These are phyloP conservation scores for Sprattus sprattus DNA, from an alignment of 2,113 vertebrate species.

Conservation along the genomic window DNA sequence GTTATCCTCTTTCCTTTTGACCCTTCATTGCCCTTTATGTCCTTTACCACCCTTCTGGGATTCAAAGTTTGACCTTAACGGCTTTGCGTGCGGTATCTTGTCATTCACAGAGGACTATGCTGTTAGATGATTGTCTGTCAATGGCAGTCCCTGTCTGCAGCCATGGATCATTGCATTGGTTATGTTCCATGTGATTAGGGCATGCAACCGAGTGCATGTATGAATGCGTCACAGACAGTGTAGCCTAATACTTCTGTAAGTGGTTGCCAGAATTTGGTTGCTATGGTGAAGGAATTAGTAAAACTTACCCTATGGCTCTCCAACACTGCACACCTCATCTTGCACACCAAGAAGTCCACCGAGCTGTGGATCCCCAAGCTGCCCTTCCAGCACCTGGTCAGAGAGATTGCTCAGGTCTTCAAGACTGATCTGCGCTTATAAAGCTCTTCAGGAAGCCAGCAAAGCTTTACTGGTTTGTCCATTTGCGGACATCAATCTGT, in stretches of 20 bases:
- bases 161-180: background rate
- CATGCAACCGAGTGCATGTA: background rate
- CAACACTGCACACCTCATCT: too few relatives aligned
- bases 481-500: too few relatives aligned
- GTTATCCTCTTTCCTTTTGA: background rate
- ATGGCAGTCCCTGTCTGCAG: background rate
- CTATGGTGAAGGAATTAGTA: background rate
- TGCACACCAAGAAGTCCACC: too few relatives aligned
- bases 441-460: too few relatives aligned
- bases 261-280: background rate
- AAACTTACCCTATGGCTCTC: too few relatives aligned
- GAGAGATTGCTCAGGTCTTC: too few relatives aligned
- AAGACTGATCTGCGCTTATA: too few relatives aligned
- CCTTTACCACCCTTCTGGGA: background rate
- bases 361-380: too few relatives aligned
- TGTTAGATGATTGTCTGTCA: background rate
- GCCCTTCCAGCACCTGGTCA: too few relatives aligned
- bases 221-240: background rate
- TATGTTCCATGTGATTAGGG: background rate
- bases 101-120: background rate
- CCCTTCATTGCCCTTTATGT: background rate
- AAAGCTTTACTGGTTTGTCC: too few relatives aligned
- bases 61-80: background rate
- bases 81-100: background rate
- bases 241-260: background rate